Evolutionary conservation across 1,140 invertebrate species (phyloP), one percentile per base, ranked within the genome.

Genomic region (Sycophaga agraensis): DNA sequence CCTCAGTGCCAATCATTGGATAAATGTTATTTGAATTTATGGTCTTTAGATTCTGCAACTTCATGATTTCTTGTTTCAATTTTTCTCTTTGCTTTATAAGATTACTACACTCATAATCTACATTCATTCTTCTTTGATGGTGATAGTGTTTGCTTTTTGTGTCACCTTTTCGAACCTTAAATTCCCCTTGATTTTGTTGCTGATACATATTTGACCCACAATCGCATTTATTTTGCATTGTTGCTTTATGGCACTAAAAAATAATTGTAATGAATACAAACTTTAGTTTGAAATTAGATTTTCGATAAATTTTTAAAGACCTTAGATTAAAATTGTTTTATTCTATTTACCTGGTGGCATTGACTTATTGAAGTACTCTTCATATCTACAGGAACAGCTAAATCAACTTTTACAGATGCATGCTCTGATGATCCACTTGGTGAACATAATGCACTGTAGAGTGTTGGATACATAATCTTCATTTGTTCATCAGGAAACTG

Each of bases 21-120:
- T 70, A 68, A 5, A 64, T 59, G 54, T 67, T 61, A 39, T 59
- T 70, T n/a, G 45, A 43, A 14, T 50, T 71, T 8, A 69, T 39
- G 28, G 55, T 34, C 22, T 66, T 73, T 6, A 73, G 40, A 54
- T 57, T 73, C 66, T 83, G 80, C 40, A 82, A 68, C 59, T 83
- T 79, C 24, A 82, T 75, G 24, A 82, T 68, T 68, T 84, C 81
- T 65, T 81, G 81, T 4, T 81, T 72, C 22, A 84, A 70, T 62
- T 73, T 77, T 57, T 84, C 81, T 39, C 80, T 78, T 69, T 82
- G 75, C 58, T 82, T 75, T 21, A 74, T 71, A 39, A 83, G 63
- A 58, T 73, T 74, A 55, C 77, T 78, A 4, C 77, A 82, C 56
- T 84, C 82, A 11, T 76, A 70, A 28, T 77, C 75, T 1, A 39